phyloP scores from a whole-genome alignment of 2,113 vertebrate species.

The Marcusenius ussheri region DNA sequence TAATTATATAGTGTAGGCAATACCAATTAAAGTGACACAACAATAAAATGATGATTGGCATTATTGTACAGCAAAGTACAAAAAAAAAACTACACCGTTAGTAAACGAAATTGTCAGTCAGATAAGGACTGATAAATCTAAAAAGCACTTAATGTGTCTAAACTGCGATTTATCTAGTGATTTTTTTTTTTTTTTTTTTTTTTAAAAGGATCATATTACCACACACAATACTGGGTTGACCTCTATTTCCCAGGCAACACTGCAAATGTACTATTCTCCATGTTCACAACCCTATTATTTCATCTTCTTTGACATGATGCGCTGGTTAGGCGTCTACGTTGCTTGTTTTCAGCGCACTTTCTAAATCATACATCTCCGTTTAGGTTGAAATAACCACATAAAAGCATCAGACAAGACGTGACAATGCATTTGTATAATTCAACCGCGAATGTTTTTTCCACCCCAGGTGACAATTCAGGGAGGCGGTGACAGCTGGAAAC shows the following conservation, averaged over 20 bases:
- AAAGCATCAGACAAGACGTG: conserved; percentile 8
- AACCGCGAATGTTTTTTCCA: conserved; percentile 8
- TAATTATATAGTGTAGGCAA: neutral
- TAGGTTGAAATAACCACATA: neutral
- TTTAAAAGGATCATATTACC: neutral
- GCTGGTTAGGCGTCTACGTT: neutral
- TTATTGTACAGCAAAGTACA: neutral
- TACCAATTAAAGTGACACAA: neutral
- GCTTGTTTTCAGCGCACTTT: neutral
- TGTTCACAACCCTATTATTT: neutral
- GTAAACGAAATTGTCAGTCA: neutral
- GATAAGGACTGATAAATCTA: neutral
- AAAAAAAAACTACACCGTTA: neutral
- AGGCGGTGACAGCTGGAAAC: conserved; percentile 16
- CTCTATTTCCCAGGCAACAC: neutral
- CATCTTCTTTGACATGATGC: neutral
- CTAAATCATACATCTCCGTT: neutral
- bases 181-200: neutral
- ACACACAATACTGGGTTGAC: neutral
- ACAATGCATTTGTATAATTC: conserved; percentile 4
- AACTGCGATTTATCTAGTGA: neutral
- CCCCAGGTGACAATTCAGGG: conserved; percentile 20
- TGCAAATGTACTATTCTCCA: neutral
- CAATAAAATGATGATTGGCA: neutral
- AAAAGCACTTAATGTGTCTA: neutral